A percentile compares a stretch with the other conserved stretches of the same genome.
These are phyloP conservation scores for Ptilonorhynchus violaceus DNA, from an alignment of 2,113 vertebrate genomes.

Conservation along the genomic window DNA sequence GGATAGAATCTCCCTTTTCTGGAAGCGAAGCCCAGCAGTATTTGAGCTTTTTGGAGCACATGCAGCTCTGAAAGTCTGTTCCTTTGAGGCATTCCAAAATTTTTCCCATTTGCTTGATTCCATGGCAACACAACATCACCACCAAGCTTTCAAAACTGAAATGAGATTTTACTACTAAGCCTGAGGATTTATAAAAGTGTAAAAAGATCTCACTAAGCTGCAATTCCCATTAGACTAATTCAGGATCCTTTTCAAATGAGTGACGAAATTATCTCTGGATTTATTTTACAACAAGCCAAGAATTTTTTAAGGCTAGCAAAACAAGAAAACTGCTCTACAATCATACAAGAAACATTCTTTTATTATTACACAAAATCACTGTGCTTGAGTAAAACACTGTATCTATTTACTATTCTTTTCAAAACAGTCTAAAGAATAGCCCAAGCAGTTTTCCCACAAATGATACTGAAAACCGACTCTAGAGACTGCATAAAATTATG, in stretches of 20 bases:
- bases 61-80: neutral
- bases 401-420: neutral
- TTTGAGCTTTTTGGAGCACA: conserved; percentile 6
- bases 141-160: conserved; percentile 25
- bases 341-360: neutral
- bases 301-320: neutral
- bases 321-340: neutral
- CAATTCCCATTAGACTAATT: neutral
- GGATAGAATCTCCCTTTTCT: neutral
- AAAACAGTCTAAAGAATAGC: neutral
- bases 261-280: neutral
- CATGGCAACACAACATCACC: conserved; percentile 54
- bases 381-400: neutral
- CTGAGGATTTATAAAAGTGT: neutral
- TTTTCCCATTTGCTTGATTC: conserved; percentile 35
- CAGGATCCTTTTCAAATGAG: neutral
- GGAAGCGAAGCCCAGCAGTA: neutral
- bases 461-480: neutral
- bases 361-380: neutral
- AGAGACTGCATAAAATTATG: neutral
- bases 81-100: conserved; percentile 11
- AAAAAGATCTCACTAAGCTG: neutral
- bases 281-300: neutral
- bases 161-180: conserved; percentile 30
- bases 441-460: neutral